Conservation (phyloP, 92 coral and sea anemone genomes). For the Micromussa lordhowensis region DNA sequence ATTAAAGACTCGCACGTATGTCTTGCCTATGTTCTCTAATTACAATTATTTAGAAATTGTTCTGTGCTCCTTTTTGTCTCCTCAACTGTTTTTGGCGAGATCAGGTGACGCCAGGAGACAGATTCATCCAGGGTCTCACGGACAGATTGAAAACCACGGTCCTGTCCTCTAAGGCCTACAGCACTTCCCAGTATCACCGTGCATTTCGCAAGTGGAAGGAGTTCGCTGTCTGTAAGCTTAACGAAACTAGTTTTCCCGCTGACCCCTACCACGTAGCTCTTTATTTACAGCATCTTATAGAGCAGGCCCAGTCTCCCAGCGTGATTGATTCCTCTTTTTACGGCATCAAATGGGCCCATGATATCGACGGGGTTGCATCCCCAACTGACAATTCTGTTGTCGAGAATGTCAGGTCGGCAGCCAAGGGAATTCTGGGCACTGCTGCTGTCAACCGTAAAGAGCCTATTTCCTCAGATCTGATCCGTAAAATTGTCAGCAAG, state of each 20-base stretch:
- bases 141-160: slow-evolving; percentile 35
- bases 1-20: too few relatives aligned
- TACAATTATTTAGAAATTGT: too few relatives aligned
- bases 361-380: slow-evolving; percentile 50
- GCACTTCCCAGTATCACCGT: slow-evolving; percentile 24
- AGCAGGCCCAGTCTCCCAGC: slow-evolving; percentile 20
- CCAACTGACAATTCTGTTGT: slow-evolving; percentile 38
- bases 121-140: slow-evolving; percentile 39
- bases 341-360: slow-evolving; percentile 46
- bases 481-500: too few relatives aligned
- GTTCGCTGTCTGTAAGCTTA: too few relatives aligned
- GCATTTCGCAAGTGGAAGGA: slow-evolving; percentile 46
- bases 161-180: too few relatives aligned
- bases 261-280: slow-evolving; percentile 9
- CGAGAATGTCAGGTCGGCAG: slow-evolving; percentile 26
- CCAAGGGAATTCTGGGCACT: slow-evolving; percentile 48
- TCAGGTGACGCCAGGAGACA: slow-evolving; percentile 4
- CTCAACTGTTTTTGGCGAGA: slow-evolving; percentile 36
- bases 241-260: not conserved
- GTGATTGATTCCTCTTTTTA: slow-evolving; percentile 17
- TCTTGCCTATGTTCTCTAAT: too few relatives aligned
- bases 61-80: not conserved
- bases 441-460: slow-evolving; percentile 43
- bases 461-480: slow-evolving; percentile 25
- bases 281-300: not conserved